A percentile compares a stretch with the other conserved stretches of the same genome.
Conservation (phyloP, 2,888 invertebrate genomes). For the Plebejus argus region DNA sequence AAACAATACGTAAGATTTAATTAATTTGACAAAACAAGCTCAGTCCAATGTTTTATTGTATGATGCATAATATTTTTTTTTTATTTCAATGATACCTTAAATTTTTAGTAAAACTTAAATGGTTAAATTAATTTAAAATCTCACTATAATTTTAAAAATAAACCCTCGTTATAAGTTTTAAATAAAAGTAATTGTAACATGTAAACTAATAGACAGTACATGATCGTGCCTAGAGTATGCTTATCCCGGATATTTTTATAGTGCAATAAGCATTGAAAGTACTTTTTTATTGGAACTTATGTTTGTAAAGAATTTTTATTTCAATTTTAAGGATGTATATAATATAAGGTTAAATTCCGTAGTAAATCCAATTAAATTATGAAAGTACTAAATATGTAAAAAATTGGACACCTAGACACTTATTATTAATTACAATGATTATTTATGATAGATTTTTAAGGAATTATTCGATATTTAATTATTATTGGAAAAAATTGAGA, state of each 20-base stretch:
- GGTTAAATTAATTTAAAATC: slow-evolving; percentile 44
- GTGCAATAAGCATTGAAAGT: slow-evolving; percentile 57
- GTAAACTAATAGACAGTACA: slow-evolving; percentile 68
- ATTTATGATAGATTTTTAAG: too few species aligned
- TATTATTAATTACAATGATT: too few species aligned
- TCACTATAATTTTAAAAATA: slow-evolving; percentile 52
- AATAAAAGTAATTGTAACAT: slow-evolving; percentile 63
- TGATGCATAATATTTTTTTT: slow-evolving; percentile 18
- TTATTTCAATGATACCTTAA: slow-evolving; percentile 44
- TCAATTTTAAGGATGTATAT: too few species aligned
- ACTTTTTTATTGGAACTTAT: neutral
- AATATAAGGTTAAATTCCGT: neutral
- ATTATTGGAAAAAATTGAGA: too few species aligned
- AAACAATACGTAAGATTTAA: too few species aligned
- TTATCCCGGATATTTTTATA: slow-evolving; percentile 76
- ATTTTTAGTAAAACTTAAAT: slow-evolving; percentile 35
- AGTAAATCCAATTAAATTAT: too few species aligned
- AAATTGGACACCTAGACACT: too few species aligned
- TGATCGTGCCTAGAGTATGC: slow-evolving; percentile 79
- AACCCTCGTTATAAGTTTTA: slow-evolving; percentile 55
- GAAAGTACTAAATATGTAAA: too few species aligned
- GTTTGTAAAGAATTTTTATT: neutral
- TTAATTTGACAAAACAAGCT: slow-evolving; percentile 20
- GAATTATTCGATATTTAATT: too few species aligned
- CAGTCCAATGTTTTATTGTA: slow-evolving; percentile 25